Percentiles rank a stretch among this genome's conserved stretches.
Conservation (phyloP, 2,113 vertebrate genomes). For the Dinomys branickii region DNA sequence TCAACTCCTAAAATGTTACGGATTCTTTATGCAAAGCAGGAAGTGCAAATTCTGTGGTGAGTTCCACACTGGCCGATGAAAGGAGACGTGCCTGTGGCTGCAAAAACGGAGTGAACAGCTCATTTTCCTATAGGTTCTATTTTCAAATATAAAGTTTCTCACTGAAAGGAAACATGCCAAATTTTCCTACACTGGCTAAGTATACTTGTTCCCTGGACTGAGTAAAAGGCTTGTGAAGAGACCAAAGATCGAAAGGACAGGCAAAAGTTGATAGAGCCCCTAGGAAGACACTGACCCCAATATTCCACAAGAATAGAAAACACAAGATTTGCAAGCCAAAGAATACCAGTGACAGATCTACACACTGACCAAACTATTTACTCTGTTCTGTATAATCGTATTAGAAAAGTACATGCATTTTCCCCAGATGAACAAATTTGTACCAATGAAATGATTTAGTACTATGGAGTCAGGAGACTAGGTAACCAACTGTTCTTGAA, state of each 20-base stretch:
- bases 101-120: not conserved
- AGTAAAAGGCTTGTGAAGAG: not conserved
- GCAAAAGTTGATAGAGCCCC: not conserved
- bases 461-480: not conserved
- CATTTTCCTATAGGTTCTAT: not conserved
- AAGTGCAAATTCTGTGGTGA: not conserved
- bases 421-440: not conserved
- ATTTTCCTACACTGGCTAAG: not conserved
- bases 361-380: not conserved
- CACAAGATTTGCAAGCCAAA: not conserved
- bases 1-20: constrained; percentile 11
- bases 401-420: not conserved
- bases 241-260: constrained; percentile 2
- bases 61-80: constrained; percentile 34
- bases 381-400: not conserved
- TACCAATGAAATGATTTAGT: constrained; percentile 5
- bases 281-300: not conserved
- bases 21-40: constrained; percentile 13
- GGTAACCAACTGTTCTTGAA: not conserved
- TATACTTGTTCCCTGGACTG: not conserved
- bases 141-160: not conserved
- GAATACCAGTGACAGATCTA: not conserved
- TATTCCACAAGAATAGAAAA: not conserved
- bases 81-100: not conserved
- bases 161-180: constrained; percentile 4